These are phyloP conservation scores for Psittacula derbiana DNA, from an alignment of 2,797 vertebrate genomes.

Conservation along the genomic window DNA sequence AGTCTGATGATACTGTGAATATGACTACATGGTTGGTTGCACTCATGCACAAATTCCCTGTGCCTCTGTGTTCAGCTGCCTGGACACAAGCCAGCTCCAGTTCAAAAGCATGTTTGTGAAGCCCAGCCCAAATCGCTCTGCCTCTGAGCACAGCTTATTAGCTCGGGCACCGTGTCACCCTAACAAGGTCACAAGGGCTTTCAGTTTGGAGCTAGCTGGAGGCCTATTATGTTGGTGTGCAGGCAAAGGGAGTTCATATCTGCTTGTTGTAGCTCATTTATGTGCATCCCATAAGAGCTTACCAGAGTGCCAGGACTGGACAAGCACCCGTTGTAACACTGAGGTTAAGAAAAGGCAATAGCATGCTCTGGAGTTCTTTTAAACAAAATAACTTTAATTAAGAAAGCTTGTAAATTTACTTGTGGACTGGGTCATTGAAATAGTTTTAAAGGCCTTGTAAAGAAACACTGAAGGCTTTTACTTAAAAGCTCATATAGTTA, in stretches of 20 bases:
- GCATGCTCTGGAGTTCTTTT: background rate
- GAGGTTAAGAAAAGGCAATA: background rate
- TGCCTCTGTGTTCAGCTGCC: background rate
- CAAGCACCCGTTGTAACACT: background rate
- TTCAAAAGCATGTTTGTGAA: constrained; percentile 22
- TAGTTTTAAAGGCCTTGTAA: background rate
- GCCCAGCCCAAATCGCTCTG: background rate
- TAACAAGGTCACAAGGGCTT: constrained; percentile 25
- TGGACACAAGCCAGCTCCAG: constrained; percentile 1
- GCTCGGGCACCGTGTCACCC: background rate
- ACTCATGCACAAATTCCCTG: background rate
- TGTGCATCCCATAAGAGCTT: background rate
- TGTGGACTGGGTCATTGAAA: background rate
- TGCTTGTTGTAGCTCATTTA: rapidly evolving
- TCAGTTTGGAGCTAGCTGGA: background rate
- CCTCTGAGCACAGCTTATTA: background rate
- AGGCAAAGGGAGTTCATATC: background rate
- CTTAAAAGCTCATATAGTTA: background rate
- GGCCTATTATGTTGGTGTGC: background rate
- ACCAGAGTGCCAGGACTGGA: background rate
- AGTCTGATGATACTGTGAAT: background rate
- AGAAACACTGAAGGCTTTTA: background rate
- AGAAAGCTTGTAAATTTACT: background rate
- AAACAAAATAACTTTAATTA: background rate
- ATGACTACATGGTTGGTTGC: background rate